Evolutionary conservation across 1,140 invertebrate genomes (phyloP), one percentile per base, ranked within the genome.

Genomic region (Pachyrhynchus sulphureomaculatus): DNA sequence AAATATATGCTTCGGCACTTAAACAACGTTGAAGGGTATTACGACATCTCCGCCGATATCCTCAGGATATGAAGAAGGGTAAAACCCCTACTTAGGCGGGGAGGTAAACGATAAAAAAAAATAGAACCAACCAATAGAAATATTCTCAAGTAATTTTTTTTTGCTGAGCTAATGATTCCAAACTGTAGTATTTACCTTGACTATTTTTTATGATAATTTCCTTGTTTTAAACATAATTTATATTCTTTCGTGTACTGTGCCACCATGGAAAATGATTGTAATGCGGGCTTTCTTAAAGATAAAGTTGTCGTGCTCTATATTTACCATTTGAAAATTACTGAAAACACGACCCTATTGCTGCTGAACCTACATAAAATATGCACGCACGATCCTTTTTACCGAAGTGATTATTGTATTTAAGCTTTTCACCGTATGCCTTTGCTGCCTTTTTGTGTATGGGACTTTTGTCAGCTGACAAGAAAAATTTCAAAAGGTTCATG

Each of bases 321-420:
- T 68, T 68, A 60, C 56, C 61, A 62, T 66, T 56, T 59, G 65
- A 56, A 67, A 68, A 68, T 68, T 68, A 68, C 58, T 62, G 57
- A 68, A 67, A 67, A 67, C 67, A 67, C 54, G 54, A 57, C 54
- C 37, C n/a, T n/a, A n/a, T n/a, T n/a, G n/a, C n/a, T 42, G 42
- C 54, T 29, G 18, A 37, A 33, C 54, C 58, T 58, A 64, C 54
- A 59, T 67, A 55, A 67, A 67, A 59, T 68, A 68, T 65, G 67
- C 67, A 68, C 67, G 65, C 67, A 68, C 67, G 61, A 56, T 64
- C 45, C 47, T 17, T 57, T 32, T 24, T 33, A 49, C 47, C 13
- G 29, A 45, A 48, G 54, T 54, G 64, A 67, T 67, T 67, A 67
- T 64, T 56, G 62, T 64, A 64, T 60, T 67, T 64, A 56, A 67